Evolutionary conservation across 2,797 vertebrate species (phyloP).

Genomic region (Danio tinwini): DNA sequence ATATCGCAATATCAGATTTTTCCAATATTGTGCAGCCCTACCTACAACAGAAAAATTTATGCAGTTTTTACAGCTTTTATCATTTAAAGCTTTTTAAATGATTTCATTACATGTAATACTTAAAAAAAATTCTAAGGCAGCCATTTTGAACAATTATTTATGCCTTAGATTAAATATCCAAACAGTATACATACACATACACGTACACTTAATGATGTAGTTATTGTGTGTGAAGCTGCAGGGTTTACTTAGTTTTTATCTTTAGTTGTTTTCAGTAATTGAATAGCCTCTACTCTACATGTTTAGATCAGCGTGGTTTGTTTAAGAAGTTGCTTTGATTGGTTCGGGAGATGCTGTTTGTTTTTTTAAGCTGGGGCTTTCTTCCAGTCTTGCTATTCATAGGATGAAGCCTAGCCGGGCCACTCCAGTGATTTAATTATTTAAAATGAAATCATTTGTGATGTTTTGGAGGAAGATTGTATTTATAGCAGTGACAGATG

Average conservation of each 20-base stretch:
- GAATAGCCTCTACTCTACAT: background rate
- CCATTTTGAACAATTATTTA: too few relatives aligned
- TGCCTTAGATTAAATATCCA: background rate
- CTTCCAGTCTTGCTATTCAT: background rate
- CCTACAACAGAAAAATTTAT: too few relatives aligned
- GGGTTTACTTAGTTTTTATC: background rate
- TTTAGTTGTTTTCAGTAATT: background rate
- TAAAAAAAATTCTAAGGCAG: background rate
- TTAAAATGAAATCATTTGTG: background rate
- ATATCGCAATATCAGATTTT: too few relatives aligned
- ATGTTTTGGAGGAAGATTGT: background rate
- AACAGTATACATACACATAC: background rate
- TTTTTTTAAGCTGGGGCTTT: background rate
- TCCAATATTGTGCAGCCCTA: too few relatives aligned
- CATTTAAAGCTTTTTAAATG: background rate
- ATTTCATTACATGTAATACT: too few relatives aligned
- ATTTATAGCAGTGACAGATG: background rate
- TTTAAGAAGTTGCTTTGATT: background rate
- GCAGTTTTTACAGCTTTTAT: background rate
- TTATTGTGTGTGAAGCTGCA: background rate
- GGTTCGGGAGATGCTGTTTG: background rate
- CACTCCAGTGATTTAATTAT: background rate
- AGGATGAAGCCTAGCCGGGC: background rate
- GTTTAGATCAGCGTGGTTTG: slow-evolving; percentile 5
- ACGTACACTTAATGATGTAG: background rate